Evolutionary conservation across 2,113 vertebrate genomes (phyloP).

Genomic region (Sylvilagus bachmani): DNA sequence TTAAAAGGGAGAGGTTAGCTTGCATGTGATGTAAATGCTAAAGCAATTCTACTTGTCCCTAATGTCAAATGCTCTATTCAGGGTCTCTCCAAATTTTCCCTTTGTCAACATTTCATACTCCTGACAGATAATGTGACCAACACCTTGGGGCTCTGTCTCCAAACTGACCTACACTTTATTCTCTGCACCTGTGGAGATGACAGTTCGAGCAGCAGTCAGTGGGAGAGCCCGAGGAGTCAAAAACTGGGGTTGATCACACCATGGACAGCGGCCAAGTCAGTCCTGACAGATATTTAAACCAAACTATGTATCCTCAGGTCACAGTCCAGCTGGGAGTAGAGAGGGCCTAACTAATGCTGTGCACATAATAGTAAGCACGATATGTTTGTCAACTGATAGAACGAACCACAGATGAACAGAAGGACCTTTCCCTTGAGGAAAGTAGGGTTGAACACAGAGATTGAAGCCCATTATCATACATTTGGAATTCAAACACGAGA

Average conservation of each 20-base stretch:
- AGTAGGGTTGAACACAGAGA: not conserved
- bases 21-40: not conserved
- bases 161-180: not conserved
- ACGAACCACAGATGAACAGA: not conserved
- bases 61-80: not conserved
- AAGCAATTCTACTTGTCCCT: not conserved
- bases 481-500: not conserved
- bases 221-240: not conserved
- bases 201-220: not conserved
- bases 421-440: not conserved
- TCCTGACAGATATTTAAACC: not conserved
- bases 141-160: not conserved
- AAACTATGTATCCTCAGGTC: not conserved
- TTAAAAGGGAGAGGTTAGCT: not conserved
- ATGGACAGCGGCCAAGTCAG: accelerated
- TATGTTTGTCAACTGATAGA: not conserved
- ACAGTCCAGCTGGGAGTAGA: not conserved
- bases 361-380: not conserved
- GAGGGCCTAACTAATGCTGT: not conserved
- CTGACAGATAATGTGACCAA: not conserved
- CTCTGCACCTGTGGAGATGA: not conserved
- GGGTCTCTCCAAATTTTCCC: not conserved
- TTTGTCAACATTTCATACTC: not conserved
- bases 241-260: not conserved
- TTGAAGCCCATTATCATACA: not conserved